phyloP scores from a whole-genome alignment of 2,888 invertebrate genomes.

The Platycheirus rosarum region DNA sequence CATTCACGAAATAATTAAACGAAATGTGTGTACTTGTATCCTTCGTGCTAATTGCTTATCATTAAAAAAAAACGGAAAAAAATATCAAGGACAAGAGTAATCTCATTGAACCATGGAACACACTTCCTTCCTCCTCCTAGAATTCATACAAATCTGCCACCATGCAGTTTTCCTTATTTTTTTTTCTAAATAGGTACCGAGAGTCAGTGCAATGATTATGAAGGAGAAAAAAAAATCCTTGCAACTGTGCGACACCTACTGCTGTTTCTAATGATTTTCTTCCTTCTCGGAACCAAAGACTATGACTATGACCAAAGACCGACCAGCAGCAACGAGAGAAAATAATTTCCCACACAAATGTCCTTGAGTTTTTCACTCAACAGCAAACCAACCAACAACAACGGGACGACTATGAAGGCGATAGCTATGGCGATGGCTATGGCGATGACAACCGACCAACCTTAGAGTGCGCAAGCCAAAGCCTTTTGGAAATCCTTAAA shows the following conservation, averaged over 20 bases:
- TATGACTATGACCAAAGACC: not conserved
- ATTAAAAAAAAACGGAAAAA: slow-evolving; percentile 36
- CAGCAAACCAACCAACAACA: slow-evolving; percentile 22
- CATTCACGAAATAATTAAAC: slow-evolving; percentile 62
- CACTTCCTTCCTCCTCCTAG: slow-evolving; percentile 58
- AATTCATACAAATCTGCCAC: slow-evolving; percentile 15
- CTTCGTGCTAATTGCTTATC: slow-evolving; percentile 68
- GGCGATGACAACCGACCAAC: slow-evolving; percentile 31
- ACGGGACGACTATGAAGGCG: not conserved
- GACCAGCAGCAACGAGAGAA: slow-evolving; percentile 8
- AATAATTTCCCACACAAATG: slow-evolving; percentile 60
- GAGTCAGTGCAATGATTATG: no score
- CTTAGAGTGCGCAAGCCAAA: slow-evolving; percentile 39
- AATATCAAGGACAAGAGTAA: slow-evolving; percentile 64
- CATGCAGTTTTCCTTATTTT: slow-evolving; percentile 22
- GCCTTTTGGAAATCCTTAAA: slow-evolving; percentile 51
- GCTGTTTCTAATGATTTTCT: slow-evolving; percentile 51
- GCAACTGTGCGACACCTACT: slow-evolving; percentile 48
- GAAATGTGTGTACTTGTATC: slow-evolving; percentile 35
- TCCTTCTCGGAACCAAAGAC: slow-evolving; percentile 42
- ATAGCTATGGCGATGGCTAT: not conserved
- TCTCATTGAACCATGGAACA: slow-evolving; percentile 52
- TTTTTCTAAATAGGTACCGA: not conserved
- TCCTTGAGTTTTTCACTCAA: slow-evolving; percentile 58
- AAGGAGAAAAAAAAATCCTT: slow-evolving; percentile 13